Base-by-base conservation (phyloP, 2,888 invertebrate species). In the Hemistola chrysoprasaria region DNA sequence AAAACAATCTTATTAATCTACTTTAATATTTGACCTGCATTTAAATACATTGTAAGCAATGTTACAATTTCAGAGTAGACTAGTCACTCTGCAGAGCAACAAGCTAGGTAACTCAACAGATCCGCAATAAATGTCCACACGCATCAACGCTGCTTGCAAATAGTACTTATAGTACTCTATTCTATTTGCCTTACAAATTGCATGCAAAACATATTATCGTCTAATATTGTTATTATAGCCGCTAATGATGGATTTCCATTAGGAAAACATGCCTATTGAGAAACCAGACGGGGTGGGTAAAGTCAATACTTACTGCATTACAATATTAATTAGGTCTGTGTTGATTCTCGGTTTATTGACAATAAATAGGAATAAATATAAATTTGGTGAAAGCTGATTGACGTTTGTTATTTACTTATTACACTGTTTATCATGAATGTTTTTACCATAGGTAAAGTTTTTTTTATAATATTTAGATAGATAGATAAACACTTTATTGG, bases 91-190 rank as follows among this genome's bases (percentile, higher is more conserved):
- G 42, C 34, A 33, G 59, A 62, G 65, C 57, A 21, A 21, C 30
- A 16, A 68, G 67, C 67, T 71, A 69, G 40, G 75, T 74, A 64
- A 71, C 59, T 61, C 56, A 51, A 53, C 61, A n/a, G 16, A 16
- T 16, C 4, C 3, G 67, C 68, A 72, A 72, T 81, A 72, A 76
- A 77, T 60, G 71, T 47, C 47, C 53, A 57, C 68, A 62, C n/a
- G n/a, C n/a, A n/a, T n/a, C n/a, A n/a, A n/a, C n/a, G n/a, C n/a
- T n/a, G n/a, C n/a, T n/a, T n/a, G n/a, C n/a, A n/a, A n/a, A n/a
- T n/a, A n/a, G n/a, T n/a, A n/a, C 62, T 63, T 58, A 63, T 62
- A 67, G 52, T 56, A 54, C 47, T 54, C 53, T 53, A 56, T 53
- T 48, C 44, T 56, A 52, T 55, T 54, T 54, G 40, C 45, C 36